Conservation (phyloP, 1,140 invertebrate genomes). For the Phenacoccus solenopsis region DNA sequence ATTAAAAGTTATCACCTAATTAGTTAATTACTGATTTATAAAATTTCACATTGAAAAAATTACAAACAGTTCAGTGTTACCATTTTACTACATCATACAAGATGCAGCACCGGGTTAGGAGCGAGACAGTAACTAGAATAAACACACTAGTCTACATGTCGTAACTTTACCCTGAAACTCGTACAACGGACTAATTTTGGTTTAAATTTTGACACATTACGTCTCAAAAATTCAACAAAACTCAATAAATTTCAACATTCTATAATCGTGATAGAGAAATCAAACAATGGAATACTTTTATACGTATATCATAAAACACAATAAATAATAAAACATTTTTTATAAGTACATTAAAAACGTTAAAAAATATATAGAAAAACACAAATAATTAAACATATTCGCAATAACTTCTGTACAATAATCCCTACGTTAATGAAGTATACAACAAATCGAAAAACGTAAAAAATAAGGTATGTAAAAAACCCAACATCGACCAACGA, state of each 20-base stretch:
- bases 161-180: too few species aligned
- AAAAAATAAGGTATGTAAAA: neutral
- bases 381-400: neutral
- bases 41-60: too few species aligned
- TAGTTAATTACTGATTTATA: too few species aligned
- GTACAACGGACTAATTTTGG: too few species aligned
- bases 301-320: neutral
- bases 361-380: neutral
- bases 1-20: too few species aligned
- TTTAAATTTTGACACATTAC: too few species aligned
- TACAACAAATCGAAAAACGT: neutral
- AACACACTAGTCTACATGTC: too few species aligned
- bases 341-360: slow-evolving; percentile 3
- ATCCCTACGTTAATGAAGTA: neutral
- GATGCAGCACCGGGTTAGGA: too few species aligned
- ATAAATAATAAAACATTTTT: slow-evolving; percentile 1
- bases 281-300: neutral
- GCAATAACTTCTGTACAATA: neutral
- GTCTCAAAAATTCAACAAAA: neutral
- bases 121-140: too few species aligned
- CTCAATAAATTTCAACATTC: neutral
- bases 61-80: too few species aligned
- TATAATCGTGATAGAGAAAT: neutral
- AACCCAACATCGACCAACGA: neutral
- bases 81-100: too few species aligned